These are phyloP conservation scores for Cristatella mucedo DNA, from an alignment of 2,888 invertebrate species.

Conservation along the genomic window DNA sequence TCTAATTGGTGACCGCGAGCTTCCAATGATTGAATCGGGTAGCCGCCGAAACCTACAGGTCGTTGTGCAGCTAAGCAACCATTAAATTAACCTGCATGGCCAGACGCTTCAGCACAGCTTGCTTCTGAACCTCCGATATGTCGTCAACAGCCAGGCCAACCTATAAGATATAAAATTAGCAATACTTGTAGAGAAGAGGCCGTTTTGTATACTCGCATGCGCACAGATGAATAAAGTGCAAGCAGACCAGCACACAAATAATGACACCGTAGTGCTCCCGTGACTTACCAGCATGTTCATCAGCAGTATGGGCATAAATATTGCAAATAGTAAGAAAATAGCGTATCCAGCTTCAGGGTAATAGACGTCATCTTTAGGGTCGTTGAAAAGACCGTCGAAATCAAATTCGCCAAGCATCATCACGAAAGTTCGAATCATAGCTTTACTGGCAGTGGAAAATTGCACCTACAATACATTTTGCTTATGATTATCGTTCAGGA, in stretches of 20 bases:
- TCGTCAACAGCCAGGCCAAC: slow-evolving; percentile 44
- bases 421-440: slow-evolving; percentile 33
- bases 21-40: no score
- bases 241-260: neutral
- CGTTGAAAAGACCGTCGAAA: slow-evolving; percentile 21
- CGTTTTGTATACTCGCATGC: no score
- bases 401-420: slow-evolving; percentile 40
- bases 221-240: no score
- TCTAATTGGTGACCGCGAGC: no score
- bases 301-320: slow-evolving; percentile 35
- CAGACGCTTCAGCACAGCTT: slow-evolving; percentile 39
- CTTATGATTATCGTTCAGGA: no score
- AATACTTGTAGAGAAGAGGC: slow-evolving; percentile 1
- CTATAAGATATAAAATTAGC: slow-evolving; percentile 16
- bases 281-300: slow-evolving; percentile 38
- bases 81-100: slow-evolving; percentile 31
- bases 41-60: no score
- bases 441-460: no score
- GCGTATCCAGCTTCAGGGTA: slow-evolving; percentile 32
- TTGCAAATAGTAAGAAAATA: slow-evolving; percentile 35
- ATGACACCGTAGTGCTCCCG: neutral
- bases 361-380: slow-evolving; percentile 11
- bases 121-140: slow-evolving; percentile 43
- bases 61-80: neutral
- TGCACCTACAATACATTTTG: no score